Evolutionary conservation across 2,797 vertebrate species (phyloP), one percentile per base, ranked within the genome.

Genomic region (Alcedo atthis): DNA sequence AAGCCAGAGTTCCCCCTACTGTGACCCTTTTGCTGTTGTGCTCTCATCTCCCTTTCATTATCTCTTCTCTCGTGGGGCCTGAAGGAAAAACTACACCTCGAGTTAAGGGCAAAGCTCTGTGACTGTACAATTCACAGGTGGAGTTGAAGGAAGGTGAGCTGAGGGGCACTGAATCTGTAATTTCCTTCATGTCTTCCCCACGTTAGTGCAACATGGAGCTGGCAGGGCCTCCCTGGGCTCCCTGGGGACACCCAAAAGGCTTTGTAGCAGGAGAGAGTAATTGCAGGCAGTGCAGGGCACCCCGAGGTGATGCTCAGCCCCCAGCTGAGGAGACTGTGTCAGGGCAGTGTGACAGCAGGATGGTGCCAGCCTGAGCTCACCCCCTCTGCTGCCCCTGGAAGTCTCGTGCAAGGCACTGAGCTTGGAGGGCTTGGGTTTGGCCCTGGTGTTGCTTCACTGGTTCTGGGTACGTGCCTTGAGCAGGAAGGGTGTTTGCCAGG

Each of bases 21-120:
- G 54, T 92, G 87, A 92, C 92, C 76, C 85, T 90, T 85, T 87
- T 75, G 76, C 81, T 78, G 62, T 79, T 92, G 89, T 92, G 83
- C 92, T 95, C 64, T 73, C 43, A 68, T 80, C 81, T 96, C 26
- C 46, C 90, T 94, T 96, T 96, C 89, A 85, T 95, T 95, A 95
- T 85, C 68, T 95, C 51, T 88, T 10, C 85, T 87, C 89, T 95
- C 62, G 18, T 48, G 76, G 49, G 37, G 26, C 62, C 78, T 83
- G 81, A 94, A 87, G 73, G 73, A 42, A 92, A 92, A 94, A 90
- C 80, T 81, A 55, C 32, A 81, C 81, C 62, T 68, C 68, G 78
- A 92, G 87, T 81, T 6, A 83, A 89, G 33, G 64, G 79, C 83
- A 85, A 69, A 92, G 46, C 92, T 90, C 85, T 71, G 76, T 90